Evolutionary conservation across 2,113 vertebrate species (phyloP).

Genomic region (Marcusenius ussheri): DNA sequence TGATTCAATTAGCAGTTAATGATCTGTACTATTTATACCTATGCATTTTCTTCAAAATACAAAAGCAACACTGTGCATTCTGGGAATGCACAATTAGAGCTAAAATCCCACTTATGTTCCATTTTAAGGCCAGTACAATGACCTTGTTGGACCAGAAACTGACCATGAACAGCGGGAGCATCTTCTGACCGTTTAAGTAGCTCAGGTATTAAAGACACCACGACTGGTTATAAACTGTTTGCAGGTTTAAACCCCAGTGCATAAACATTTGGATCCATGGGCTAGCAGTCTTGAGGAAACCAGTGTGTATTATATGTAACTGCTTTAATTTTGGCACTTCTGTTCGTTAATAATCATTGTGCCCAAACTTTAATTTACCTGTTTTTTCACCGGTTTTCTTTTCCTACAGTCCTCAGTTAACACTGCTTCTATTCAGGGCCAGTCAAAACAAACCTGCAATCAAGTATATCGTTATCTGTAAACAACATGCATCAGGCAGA

Average conservation of each 20-base stretch:
- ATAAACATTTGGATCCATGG: background rate
- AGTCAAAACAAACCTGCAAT: background rate
- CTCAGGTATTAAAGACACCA: background rate
- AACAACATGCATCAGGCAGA: background rate
- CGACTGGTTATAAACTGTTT: background rate
- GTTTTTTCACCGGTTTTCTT: background rate
- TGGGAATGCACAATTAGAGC: background rate
- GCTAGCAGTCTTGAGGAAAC: background rate
- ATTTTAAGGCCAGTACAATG: background rate
- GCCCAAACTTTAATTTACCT: background rate
- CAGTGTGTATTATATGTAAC: background rate
- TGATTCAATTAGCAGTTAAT: constrained; percentile 7
- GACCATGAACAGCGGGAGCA: background rate
- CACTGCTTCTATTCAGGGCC: background rate
- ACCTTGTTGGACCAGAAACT: background rate
- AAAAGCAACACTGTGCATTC: background rate
- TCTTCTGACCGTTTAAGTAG: background rate
- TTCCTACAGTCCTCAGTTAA: background rate
- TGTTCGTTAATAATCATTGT: background rate
- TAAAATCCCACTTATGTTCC: background rate
- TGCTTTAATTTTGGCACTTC: background rate
- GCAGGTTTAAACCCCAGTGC: background rate
- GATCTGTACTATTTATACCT: constrained; percentile 1
- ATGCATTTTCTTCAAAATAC: background rate
- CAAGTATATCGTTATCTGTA: background rate